Base-by-base conservation (phyloP, 1,140 invertebrate genomes). In the Zophobas atratus region DNA sequence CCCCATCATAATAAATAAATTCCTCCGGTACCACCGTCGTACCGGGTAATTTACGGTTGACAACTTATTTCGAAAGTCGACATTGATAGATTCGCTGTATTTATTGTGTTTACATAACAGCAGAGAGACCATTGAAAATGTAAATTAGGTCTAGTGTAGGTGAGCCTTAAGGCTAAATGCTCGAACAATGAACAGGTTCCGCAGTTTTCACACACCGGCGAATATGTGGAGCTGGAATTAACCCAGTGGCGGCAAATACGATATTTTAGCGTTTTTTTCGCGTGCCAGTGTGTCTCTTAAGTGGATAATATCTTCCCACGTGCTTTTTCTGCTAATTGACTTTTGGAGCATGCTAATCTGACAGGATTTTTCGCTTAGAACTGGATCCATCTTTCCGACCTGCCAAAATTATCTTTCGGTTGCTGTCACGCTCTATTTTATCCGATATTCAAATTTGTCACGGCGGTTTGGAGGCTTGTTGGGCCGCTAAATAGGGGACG, bases 71-170 rank as follows among this genome's bases (percentile, higher is more conserved):
- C 60, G 60, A 67, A 67, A 67, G 39, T 20, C 60, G 60, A 67
- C 60, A 67, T 32, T 67, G 60, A 67, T 67, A 46, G 60, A 67
- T 67, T 67, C 60, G 60, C 38, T 43, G 60, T 43, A 43, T 67
- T 67, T 67, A 67, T 67, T 67, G 43, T 67, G 60, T 67, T 67
- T 67, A 67, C 60, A 67, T 43, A 67, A 43, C 60, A 67, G 60
- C 41, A 67, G 41, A 43, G 60, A 67, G 43, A 67, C 60, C 60
- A 43, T 41, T 67, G 60, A 43, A 67, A 67, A 67, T 67, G 60
- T 67, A 67, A 67, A 67, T 67, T 67, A 67, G 60, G 60, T 67
- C 60, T 67, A 67, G 60, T 67, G 60, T 67, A 67, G 60, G 60
- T 67, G 60, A 67, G 60, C 60, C 60, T 43, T 67, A 43, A 43